Evolutionary conservation across 2,113 vertebrate genomes (phyloP).

Genomic region (Ptilonorhynchus violaceus): DNA sequence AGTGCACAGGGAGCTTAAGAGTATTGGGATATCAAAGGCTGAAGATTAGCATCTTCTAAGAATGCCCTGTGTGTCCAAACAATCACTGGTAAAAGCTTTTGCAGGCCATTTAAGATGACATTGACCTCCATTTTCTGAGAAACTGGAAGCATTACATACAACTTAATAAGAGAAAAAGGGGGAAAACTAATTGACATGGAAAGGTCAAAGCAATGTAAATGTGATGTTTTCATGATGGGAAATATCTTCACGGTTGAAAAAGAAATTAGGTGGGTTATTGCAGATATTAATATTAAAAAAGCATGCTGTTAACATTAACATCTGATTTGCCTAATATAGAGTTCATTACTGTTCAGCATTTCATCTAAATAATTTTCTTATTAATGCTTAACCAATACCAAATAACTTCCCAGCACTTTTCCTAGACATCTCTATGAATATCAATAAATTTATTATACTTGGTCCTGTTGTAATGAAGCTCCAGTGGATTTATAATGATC

Average conservation of each 20-base stretch:
- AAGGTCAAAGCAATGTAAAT: not conserved
- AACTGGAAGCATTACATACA: not conserved
- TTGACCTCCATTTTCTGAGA: not conserved
- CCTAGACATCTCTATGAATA: not conserved
- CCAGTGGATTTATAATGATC: not conserved
- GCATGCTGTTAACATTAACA: not conserved
- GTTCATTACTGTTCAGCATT: not conserved
- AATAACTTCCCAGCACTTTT: not conserved
- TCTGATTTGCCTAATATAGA: conserved; percentile 24
- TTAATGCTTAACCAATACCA: not conserved
- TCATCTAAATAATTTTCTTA: not conserved
- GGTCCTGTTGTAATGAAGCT: not conserved
- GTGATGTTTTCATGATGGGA: not conserved
- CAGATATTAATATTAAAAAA: not conserved
- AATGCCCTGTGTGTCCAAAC: not conserved
- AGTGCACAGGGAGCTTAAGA: not conserved
- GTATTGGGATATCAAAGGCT: not conserved
- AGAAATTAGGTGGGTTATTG: not conserved
- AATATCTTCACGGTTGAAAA: not conserved
- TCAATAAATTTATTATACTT: not conserved
- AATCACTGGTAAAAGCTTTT: not conserved
- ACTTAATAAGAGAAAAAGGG: not conserved
- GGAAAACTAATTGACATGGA: not conserved
- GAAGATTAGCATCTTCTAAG: not conserved
- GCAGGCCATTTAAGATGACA: not conserved